A percentile compares a stretch with the other conserved stretches of the same genome.
Evolutionary conservation across 2,797 vertebrate genomes (phyloP).

Genomic region (Artibeus lituratus): DNA sequence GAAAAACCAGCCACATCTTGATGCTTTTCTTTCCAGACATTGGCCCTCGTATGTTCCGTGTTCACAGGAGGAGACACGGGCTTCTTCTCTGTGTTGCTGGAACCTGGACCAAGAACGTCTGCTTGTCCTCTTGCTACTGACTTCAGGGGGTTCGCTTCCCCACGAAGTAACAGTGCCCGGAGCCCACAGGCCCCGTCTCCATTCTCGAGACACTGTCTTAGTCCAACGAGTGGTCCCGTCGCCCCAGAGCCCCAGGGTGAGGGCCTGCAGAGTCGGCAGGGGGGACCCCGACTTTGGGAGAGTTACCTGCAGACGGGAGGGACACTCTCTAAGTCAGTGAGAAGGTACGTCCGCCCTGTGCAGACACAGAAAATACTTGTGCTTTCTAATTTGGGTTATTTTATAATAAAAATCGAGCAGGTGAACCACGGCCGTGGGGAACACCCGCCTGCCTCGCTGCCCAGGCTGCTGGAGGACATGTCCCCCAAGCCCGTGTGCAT

Average conservation of each 20-base stretch:
- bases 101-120: not conserved
- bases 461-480: no score
- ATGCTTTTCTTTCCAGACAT: not conserved
- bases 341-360: not conserved
- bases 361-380: not conserved
- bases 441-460: no score
- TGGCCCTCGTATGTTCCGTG: not conserved
- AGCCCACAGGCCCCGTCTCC: not conserved
- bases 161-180: not conserved
- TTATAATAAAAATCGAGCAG: accelerated
- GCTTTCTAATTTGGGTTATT: not conserved
- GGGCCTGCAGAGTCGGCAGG: accelerated
- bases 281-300: accelerated
- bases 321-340: accelerated
- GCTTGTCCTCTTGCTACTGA: not conserved
- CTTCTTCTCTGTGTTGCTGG: not conserved
- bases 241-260: not conserved
- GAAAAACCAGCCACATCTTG: not conserved
- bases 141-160: not conserved
- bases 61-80: not conserved
- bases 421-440: no score
- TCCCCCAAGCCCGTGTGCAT: no score
- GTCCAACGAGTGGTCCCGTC: accelerated
- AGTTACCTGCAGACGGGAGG: accelerated
- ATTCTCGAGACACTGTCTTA: accelerated